Conservation (phyloP, 2,113 vertebrate genomes). For the Anolis sagrei region DNA sequence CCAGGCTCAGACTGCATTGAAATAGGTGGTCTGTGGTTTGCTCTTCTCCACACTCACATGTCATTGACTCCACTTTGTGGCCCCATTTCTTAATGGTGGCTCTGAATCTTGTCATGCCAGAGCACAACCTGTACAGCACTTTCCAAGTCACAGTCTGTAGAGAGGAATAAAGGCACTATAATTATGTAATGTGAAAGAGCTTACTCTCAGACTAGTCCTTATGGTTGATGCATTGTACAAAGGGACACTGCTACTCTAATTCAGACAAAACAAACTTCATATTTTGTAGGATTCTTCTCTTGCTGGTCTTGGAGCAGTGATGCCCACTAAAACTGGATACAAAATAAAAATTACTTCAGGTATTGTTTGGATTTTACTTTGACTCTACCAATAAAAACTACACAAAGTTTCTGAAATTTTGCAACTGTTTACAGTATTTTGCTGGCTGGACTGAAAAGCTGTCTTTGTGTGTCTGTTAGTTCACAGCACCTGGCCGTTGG, state of each 20-base stretch:
- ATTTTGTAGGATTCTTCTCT: neutral
- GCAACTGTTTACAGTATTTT: fast-evolving
- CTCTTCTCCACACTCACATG: too few species aligned
- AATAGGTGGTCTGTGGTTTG: too few species aligned
- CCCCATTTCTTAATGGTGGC: too few species aligned
- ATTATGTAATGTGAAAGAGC: too few species aligned
- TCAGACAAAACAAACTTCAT: neutral
- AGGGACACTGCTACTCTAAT: neutral
- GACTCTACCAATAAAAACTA: neutral
- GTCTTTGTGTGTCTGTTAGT: neutral
- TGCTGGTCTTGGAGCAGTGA: neutral
- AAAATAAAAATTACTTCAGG: neutral
- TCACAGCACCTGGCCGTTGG: neutral
- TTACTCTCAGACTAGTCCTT: too few species aligned
- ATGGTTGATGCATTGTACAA: too few species aligned
- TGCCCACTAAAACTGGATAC: neutral
- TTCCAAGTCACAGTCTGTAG: too few species aligned
- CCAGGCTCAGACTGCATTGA: too few species aligned
- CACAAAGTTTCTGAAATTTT: neutral
- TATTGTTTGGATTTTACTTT: neutral
- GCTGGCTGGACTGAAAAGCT: neutral
- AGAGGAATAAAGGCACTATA: too few species aligned
- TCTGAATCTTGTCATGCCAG: too few species aligned
- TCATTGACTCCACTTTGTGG: too few species aligned
- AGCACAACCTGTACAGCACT: too few species aligned